Conservation (phyloP, 2,797 vertebrate species). For the Lacerta bilineata region DNA sequence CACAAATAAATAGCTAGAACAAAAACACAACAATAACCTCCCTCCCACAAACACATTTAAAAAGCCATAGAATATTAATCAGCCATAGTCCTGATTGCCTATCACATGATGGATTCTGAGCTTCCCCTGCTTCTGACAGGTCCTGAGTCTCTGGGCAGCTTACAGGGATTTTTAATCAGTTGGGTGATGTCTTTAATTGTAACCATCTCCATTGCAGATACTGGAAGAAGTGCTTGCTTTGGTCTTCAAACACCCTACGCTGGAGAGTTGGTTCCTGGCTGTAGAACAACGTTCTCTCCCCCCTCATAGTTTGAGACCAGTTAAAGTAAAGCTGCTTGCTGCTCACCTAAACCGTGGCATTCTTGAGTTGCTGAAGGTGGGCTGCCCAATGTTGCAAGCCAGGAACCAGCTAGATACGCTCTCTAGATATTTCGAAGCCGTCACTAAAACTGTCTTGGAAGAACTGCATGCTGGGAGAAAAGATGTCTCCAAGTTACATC, state of each 20-base stretch:
- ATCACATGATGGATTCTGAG: not conserved
- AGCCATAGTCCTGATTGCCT: not conserved
- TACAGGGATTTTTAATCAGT: not conserved
- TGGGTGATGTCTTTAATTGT: slow-evolving; percentile 19
- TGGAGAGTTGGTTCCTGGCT: slow-evolving; percentile 94
- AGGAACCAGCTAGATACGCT: slow-evolving; percentile 76
- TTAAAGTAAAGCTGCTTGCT: slow-evolving; percentile 85
- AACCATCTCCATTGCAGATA: slow-evolving; percentile 68
- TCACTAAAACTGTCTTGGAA: slow-evolving; percentile 80
- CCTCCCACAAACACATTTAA: too few relatives aligned
- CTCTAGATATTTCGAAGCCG: slow-evolving; percentile 79
- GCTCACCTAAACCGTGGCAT: slow-evolving; percentile 80
- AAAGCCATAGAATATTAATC: too few relatives aligned
- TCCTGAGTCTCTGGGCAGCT: not conserved
- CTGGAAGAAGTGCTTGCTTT: slow-evolving; percentile 80
- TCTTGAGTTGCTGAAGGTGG: slow-evolving; percentile 81
- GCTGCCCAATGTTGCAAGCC: slow-evolving; percentile 75
- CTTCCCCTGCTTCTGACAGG: not conserved
- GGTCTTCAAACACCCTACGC: slow-evolving; percentile 87
- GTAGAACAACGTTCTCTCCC: slow-evolving; percentile 84
- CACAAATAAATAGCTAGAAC: too few relatives aligned
- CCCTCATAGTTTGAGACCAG: slow-evolving; percentile 84
- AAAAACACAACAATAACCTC: too few relatives aligned
- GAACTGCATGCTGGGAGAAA: slow-evolving; percentile 76
- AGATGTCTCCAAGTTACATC: not conserved